Evolutionary conservation across 1,140 invertebrate species (phyloP), one percentile per base, ranked within the genome.

Genomic region (Dendroctonus valens): DNA sequence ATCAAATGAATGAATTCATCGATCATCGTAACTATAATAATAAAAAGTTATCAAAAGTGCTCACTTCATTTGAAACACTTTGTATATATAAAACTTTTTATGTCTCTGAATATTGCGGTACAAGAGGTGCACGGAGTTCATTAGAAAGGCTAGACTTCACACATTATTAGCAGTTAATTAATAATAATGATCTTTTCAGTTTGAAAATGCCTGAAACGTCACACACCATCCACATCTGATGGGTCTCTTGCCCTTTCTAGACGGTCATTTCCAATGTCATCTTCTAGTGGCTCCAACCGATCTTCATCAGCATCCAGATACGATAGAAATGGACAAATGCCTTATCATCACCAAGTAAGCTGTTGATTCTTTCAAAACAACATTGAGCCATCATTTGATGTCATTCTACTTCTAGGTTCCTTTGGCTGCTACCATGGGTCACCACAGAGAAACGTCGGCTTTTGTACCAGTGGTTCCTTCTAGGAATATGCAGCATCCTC

Each of bases 381-480:
- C 11, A 9, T 52, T 15, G 50, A 1, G 15, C 0, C 5, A 26
- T 6, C 50, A 6, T 15, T 7, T 7, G 11, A 8, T 11, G 12
- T 46, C 9, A 12, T 46, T 12, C 4, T 44, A 15, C 11, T 46
- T 46, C 14, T 15, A 68, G 66, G 77, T 68, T 73, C 67, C 71
- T 6, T 63, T 61, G 71, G 82, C 64, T 77, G 80, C 46, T 71
- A 83, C 48, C 78, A 79, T 78, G 65, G 79, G 82, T 68, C 79
- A 88, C 67, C 89, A 90, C 75, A 82, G 89, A 9, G 90, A 91
- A 81, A 85, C 87, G 0, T 91, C 89, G 2, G 91, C 91, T 0
- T 93, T 92, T 75, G 90, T 92, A 41, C 91, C 91, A 9, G 91
- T 93, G 7, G 86, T 93, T 49, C 91, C 91, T 41, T 89, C 89